Conservation (phyloP, 2,888 invertebrate species). For the Digitonthophagus gazella region DNA sequence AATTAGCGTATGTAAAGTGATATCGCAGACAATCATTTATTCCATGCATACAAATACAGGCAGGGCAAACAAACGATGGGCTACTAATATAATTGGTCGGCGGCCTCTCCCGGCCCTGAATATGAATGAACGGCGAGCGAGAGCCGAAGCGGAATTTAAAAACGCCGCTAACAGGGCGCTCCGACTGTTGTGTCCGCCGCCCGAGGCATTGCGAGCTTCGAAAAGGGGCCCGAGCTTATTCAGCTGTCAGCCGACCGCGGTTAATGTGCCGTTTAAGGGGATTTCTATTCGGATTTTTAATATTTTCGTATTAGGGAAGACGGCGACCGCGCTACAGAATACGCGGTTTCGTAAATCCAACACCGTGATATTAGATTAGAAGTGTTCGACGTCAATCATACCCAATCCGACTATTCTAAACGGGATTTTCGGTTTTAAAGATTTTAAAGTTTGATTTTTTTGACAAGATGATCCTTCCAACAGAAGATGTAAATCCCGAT, state of each 20-base stretch:
- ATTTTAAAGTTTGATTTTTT: background rate
- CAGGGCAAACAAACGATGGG: slow-evolving; percentile 45
- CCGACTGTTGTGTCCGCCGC: slow-evolving; percentile 23
- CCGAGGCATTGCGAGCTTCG: slow-evolving; percentile 19
- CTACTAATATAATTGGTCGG: slow-evolving; percentile 51
- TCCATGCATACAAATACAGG: slow-evolving; percentile 52
- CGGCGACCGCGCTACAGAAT: background rate
- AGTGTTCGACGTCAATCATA: slow-evolving; percentile 11
- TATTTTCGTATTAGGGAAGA: slow-evolving; percentile 47
- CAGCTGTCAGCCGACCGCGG: slow-evolving; percentile 50
- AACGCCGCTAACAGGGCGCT: slow-evolving; percentile 38
- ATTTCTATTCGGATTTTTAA: slow-evolving; percentile 49
- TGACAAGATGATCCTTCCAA: background rate
- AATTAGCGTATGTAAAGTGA: slow-evolving; percentile 32
- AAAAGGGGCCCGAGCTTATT: slow-evolving; percentile 42
- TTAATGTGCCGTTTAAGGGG: slow-evolving; percentile 50
- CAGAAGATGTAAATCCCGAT: too few species aligned
- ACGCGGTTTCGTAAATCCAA: slow-evolving; percentile 1
- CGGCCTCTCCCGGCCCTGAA: slow-evolving; percentile 35
- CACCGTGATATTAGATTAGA: slow-evolving; percentile 12
- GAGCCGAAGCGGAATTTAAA: slow-evolving; percentile 7
- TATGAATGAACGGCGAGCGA: slow-evolving; percentile 40
- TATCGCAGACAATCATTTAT: slow-evolving; percentile 46
- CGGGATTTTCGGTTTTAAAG: background rate
- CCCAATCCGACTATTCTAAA: background rate